Conservation (phyloP, 2,113 vertebrate species). For the Melanerpes aurifrons region DNA sequence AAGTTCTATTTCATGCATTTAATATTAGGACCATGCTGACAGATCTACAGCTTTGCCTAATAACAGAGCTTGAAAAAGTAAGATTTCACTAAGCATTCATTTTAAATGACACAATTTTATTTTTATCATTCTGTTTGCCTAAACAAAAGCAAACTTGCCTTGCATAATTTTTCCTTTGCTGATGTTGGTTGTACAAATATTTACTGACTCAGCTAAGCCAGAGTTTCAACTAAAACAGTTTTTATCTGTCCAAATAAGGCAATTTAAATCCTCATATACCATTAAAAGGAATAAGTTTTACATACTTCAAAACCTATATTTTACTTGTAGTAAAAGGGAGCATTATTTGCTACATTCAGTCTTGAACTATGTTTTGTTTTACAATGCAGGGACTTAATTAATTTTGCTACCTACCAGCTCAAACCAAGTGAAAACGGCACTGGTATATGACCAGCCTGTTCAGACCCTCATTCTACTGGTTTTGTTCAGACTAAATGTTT, state of each 20-base stretch:
- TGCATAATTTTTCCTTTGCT: slow-evolving; percentile 49
- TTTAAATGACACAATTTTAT: slow-evolving; percentile 25
- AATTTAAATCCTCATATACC: not conserved
- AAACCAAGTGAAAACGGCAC: not conserved
- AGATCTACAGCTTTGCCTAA: not conserved
- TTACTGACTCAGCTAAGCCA: slow-evolving; percentile 33
- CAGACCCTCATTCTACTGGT: not conserved
- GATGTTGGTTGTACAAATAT: slow-evolving; percentile 54
- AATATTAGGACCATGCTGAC: not conserved
- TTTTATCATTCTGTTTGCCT: slow-evolving; percentile 61
- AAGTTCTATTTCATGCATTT: not conserved
- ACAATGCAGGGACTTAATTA: not conserved
- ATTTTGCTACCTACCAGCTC: not conserved
- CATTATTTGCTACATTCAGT: not conserved
- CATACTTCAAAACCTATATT: not conserved
- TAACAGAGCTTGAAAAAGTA: not conserved
- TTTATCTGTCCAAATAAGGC: slow-evolving; percentile 27
- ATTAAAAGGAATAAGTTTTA: not conserved
- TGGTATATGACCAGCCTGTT: not conserved
- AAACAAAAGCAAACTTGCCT: slow-evolving; percentile 65
- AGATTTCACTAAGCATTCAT: slow-evolving; percentile 22
- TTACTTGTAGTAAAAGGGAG: not conserved
- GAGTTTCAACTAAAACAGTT: not conserved
- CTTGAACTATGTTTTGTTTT: not conserved
- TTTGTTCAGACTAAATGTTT: not conserved